Percentiles rank a stretch among this genome's conserved stretches.
Evolutionary conservation across 2,888 invertebrate genomes (phyloP).

Genomic region (Itoplectis maculator): DNA sequence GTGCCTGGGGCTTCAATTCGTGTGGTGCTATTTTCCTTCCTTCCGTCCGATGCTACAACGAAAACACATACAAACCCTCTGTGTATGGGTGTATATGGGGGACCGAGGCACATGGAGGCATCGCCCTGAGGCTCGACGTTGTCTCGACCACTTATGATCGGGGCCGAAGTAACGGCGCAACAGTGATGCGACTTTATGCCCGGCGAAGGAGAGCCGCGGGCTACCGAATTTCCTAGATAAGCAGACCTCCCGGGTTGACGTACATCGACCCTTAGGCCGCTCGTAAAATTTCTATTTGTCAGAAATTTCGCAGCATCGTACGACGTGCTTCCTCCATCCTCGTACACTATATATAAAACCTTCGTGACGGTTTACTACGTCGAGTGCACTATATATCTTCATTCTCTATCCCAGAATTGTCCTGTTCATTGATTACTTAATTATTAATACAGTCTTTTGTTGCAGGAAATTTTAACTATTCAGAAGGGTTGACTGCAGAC

Average conservation of each 20-base stretch:
- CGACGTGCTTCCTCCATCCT: conserved; percentile 14
- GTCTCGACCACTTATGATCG: conserved; percentile 65
- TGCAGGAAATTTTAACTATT: no score
- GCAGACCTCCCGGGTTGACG: conserved; percentile 44
- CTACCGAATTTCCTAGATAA: conserved; percentile 63
- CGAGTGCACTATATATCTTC: conserved; percentile 40
- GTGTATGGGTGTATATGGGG: not conserved
- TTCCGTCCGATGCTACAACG: conserved; percentile 1
- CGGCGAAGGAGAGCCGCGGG: conserved; percentile 56
- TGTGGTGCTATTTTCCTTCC: conserved; percentile 25
- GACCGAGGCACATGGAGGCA: conserved; percentile 7
- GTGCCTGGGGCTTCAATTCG: conserved; percentile 26
- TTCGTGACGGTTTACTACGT: conserved; percentile 38
- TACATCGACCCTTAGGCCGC: conserved; percentile 56
- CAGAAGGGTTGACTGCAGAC: no score
- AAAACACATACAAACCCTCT: conserved; percentile 1
- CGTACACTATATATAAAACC: conserved; percentile 26
- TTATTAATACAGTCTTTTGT: no score
- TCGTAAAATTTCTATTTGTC: conserved; percentile 68
- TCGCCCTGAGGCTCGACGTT: conserved; percentile 50
- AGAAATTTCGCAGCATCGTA: conserved; percentile 57
- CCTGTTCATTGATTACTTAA: no score
- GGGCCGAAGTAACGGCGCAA: conserved; percentile 21
- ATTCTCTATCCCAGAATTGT: conserved; percentile 35
- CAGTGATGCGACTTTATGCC: conserved; percentile 59